These are phyloP conservation scores for Melanchra persicariae DNA, from an alignment of 2,888 invertebrate species.

Conservation along the genomic window DNA sequence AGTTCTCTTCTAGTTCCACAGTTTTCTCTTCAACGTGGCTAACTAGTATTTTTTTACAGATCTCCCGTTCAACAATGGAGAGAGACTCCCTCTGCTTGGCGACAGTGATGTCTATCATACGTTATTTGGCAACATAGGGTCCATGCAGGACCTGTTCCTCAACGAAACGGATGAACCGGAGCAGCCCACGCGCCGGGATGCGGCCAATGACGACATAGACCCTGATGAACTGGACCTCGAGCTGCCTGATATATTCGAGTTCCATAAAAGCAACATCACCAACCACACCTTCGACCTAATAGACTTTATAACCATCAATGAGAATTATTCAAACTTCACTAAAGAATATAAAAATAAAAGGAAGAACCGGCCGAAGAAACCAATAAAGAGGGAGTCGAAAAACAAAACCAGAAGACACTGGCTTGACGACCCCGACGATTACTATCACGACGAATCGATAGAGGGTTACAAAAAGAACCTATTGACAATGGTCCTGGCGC, in stretches of 20 bases:
- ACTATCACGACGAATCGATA: rapidly evolving
- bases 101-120: conserved; percentile 34
- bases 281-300: conserved; percentile 27
- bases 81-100: background rate
- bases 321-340: conserved; percentile 24
- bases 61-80: conserved; percentile 16
- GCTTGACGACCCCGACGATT: background rate
- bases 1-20: background rate
- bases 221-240: background rate
- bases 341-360: background rate
- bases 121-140: conserved; percentile 48
- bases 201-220: conserved; percentile 12
- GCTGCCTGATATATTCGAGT: background rate
- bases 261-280: background rate
- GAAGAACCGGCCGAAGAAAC: background rate
- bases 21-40: background rate
- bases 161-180: background rate
- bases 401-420: background rate
- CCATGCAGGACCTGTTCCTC: conserved; percentile 39
- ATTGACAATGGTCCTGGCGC: conserved; percentile 30
- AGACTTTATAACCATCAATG: conserved; percentile 24
- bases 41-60: conserved; percentile 18
- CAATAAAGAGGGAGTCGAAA: background rate
- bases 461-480: background rate
- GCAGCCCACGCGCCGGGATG: background rate